These are phyloP conservation scores for Clupea harengus DNA, from an alignment of 2,113 vertebrate species.

Conservation along the genomic window DNA sequence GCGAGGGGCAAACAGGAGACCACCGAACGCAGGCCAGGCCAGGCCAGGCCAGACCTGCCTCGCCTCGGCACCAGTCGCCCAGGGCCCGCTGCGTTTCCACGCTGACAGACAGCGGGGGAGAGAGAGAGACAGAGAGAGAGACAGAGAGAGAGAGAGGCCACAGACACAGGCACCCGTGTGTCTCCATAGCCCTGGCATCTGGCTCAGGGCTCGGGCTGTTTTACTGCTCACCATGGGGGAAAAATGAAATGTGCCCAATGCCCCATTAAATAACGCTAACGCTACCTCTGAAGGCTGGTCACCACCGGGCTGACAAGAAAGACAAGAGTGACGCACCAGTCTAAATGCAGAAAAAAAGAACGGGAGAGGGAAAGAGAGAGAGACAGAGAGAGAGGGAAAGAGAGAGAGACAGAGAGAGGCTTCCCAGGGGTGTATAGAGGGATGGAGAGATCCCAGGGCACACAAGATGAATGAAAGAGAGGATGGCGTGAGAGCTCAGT, in stretches of 20 bases:
- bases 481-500: not conserved
- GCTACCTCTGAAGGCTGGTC: not conserved
- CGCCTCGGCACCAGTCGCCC: not conserved
- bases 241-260: constrained; percentile 4
- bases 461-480: not conserved
- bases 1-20: constrained; percentile 63
- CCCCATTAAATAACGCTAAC: not conserved
- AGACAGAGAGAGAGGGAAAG: not conserved
- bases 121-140: not conserved
- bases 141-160: constrained; percentile 1
- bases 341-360: not conserved
- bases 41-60: not conserved
- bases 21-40: not conserved
- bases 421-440: not conserved
- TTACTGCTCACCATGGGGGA: constrained; percentile 12
- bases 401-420: not conserved
- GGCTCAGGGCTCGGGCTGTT: constrained; percentile 1
- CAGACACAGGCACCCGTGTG: not conserved
- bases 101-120: constrained; percentile 21
- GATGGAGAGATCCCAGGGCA: not conserved
- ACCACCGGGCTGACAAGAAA: not conserved
- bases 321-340: not conserved
- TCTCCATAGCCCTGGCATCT: not conserved
- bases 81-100: constrained; percentile 19
- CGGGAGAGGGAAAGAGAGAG: not conserved